These are phyloP conservation scores for Okamejei kenojei DNA, from an alignment of 2,797 vertebrate genomes.

Conservation along the genomic window DNA sequence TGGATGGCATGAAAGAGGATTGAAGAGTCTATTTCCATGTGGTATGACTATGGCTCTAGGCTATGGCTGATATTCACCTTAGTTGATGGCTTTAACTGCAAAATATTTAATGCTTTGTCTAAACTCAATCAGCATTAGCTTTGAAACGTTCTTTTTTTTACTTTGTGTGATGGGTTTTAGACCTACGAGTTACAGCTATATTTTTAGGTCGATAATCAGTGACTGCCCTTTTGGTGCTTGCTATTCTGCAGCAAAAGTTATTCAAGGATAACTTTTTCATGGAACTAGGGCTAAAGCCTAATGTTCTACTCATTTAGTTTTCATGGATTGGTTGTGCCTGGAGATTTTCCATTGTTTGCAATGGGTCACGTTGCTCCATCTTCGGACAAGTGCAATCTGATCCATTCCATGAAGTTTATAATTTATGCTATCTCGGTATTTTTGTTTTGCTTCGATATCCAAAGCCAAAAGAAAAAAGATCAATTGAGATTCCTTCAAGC, in stretches of 20 bases:
- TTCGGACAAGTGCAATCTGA: neutral
- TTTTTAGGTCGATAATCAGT: neutral
- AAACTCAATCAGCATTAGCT: neutral
- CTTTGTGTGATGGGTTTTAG: neutral
- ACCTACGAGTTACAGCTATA: neutral
- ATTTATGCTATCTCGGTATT: neutral
- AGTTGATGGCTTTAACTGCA: neutral
- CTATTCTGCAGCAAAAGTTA: neutral
- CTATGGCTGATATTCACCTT: neutral
- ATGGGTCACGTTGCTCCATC: neutral
- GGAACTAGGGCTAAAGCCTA: neutral
- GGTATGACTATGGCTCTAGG: neutral
- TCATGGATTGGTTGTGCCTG: neutral
- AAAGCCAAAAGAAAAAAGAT: neutral
- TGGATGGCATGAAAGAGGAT: too few species aligned
- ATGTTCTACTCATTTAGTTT: neutral
- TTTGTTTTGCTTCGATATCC: neutral
- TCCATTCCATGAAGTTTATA: neutral
- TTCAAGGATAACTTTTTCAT: neutral
- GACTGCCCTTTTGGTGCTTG: neutral
- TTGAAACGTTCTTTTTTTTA: neutral
- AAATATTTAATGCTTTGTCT: neutral
- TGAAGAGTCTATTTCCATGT: too few species aligned
- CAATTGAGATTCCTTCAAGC: neutral
- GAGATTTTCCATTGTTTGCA: neutral